These are phyloP conservation scores for Drosophila putrida DNA, from an alignment of 2,888 invertebrate species.

Conservation along the genomic window DNA sequence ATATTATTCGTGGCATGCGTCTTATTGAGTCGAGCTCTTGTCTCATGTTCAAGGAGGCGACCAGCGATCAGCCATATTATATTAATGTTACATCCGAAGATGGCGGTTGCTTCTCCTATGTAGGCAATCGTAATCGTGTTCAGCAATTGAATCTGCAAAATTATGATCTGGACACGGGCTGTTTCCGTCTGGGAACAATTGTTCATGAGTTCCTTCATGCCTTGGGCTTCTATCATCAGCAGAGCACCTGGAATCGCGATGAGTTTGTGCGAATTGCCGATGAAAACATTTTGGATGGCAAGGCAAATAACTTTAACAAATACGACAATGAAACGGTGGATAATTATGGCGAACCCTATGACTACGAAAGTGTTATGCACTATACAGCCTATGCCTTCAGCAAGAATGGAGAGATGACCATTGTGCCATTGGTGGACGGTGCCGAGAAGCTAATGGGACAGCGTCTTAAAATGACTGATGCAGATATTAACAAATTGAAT, in stretches of 20 bases:
- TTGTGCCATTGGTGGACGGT: conserved; percentile 86
- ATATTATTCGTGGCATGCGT: conserved; percentile 89
- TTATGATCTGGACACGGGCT: conserved; percentile 75
- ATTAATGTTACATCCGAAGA: conserved; percentile 73
- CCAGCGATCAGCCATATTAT: conserved; percentile 78
- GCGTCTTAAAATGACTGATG: conserved; percentile 71
- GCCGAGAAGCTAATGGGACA: conserved; percentile 66
- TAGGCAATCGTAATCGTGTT: conserved; percentile 87
- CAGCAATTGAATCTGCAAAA: conserved; percentile 79
- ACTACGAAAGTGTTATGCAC: conserved; percentile 93
- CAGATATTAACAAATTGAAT: conserved; percentile 81
- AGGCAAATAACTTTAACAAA: conserved; percentile 90
- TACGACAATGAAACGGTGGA: conserved; percentile 86
- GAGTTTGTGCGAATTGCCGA: conserved; percentile 88
- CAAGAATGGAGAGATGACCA: conserved; percentile 89
- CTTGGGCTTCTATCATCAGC: conserved; percentile 92
- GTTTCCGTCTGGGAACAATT: conserved; percentile 86
- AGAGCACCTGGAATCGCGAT: conserved; percentile 91
- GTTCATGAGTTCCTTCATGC: conserved; percentile 93
- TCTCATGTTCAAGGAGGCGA: conserved; percentile 89
- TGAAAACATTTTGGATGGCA: conserved; percentile 86
- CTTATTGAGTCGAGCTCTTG: conserved; percentile 91
- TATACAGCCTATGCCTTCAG: conserved; percentile 91
- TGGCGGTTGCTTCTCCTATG: conserved; percentile 91
- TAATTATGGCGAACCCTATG: conserved; percentile 89